Conservation (phyloP, 2,797 vertebrate genomes). For the Lophura swinhoii region DNA sequence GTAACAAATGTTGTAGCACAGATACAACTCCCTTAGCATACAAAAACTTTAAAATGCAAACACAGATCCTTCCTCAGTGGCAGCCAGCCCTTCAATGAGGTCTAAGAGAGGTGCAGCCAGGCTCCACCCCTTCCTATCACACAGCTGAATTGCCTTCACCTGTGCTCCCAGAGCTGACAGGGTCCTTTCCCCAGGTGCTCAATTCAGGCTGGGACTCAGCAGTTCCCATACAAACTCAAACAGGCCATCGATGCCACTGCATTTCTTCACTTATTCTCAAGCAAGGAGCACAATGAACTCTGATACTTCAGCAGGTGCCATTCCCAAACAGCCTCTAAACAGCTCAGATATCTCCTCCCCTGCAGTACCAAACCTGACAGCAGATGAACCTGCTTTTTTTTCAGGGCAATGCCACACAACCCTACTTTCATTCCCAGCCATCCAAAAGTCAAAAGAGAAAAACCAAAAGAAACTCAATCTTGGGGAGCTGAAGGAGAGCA, state of each 20-base stretch:
- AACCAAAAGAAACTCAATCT: not conserved
- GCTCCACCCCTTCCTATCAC: no score
- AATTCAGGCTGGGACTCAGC: no score
- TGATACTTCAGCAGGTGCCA: not conserved
- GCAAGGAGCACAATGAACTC: not conserved
- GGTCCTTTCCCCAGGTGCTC: no score
- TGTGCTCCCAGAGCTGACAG: no score
- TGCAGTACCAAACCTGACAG: not conserved
- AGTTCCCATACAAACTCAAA: not conserved
- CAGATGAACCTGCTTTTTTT: not conserved
- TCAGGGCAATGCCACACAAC: not conserved
- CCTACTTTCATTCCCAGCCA: not conserved
- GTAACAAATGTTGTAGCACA: not conserved
- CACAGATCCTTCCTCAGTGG: no score
- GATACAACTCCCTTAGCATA: rapidly evolving
- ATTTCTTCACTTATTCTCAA: not conserved
- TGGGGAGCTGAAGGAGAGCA: not conserved
- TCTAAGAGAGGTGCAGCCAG: no score
- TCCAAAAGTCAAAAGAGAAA: not conserved
- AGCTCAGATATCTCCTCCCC: not conserved
- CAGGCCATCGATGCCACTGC: not conserved
- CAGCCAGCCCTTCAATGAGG: no score
- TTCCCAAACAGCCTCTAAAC: not conserved
- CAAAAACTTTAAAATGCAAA: not conserved
- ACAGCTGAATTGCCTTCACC: no score